Base-by-base conservation (phyloP, 2,888 invertebrate species). In the Netelia inedita region DNA sequence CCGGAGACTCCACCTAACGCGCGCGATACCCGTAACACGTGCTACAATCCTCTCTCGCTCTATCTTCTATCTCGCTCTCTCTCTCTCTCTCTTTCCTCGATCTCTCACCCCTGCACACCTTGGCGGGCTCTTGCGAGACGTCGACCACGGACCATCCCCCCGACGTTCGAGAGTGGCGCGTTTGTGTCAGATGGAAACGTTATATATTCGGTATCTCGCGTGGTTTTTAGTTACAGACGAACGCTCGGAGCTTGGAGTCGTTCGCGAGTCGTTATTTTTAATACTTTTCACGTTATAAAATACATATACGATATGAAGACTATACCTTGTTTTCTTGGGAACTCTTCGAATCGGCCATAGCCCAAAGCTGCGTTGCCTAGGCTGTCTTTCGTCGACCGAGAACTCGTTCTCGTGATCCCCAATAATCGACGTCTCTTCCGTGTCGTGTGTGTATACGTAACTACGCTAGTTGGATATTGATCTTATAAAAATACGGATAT, bases 1-100 rank as follows among this genome's bases (percentile, higher is more conserved):
- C 88, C 91, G 50, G 79, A 83, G 92, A 92, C 93, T 93, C 93
- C 93, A 93, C 93, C 93, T 93, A 93, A 92, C 89, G 65, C 79
- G 61, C 79, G 65, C 65, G 72, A 63, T 73, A 79, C 72, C 55
- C 88, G 88, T 85, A 79, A 89, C 91, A 91, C 92, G 92, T 92
- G 92, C 89, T 83, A 28, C 66, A 41, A 35, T 41, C 28, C 43
- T 61, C 55, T 59, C 71, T 61, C 55, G 35, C 35, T 35, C 35
- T 35, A 35, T 41, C 28, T 21, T 61, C 55, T 59, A 63, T 61
- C 55, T 74, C 69, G 14, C 23, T 53, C 16, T 23, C 59, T n/a
- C 71, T 59, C 71, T 59, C 19, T 57, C 66, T 71, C 46, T 19
- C 55, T 63, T 63, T 50, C 50, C 21, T 46, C 28, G 28, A 69